phyloP scores from a whole-genome alignment of 2,797 vertebrate species.

The Eidolon dupreanum region DNA sequence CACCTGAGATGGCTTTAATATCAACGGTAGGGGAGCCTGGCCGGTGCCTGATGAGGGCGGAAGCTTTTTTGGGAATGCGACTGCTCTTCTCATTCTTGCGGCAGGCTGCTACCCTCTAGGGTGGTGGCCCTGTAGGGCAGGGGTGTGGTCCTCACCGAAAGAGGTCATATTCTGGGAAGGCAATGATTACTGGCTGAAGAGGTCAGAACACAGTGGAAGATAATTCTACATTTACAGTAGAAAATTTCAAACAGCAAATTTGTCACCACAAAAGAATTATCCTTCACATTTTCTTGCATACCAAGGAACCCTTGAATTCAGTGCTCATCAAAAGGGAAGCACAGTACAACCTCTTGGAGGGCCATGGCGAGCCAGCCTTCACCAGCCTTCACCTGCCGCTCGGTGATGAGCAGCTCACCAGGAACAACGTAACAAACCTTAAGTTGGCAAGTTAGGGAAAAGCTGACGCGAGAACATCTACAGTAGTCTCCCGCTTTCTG shows the following conservation, averaged over 20 bases:
- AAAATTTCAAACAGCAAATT: neutral
- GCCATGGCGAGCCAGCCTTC: accelerated
- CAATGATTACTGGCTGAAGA: neutral
- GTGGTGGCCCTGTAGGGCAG: neutral
- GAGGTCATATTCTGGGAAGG: neutral
- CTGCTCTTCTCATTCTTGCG: neutral
- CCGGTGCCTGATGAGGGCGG: neutral
- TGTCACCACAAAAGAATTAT: neutral
- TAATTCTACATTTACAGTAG: neutral
- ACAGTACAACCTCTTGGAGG: neutral
- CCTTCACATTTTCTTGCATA: neutral
- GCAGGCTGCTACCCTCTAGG: neutral
- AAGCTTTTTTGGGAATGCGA: neutral
- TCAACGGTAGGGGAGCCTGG: accelerated
- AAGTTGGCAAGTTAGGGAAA: neutral
- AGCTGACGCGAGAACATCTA: neutral
- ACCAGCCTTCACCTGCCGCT: accelerated
- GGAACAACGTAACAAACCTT: neutral
- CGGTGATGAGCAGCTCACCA: accelerated
- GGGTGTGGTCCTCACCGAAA: neutral
- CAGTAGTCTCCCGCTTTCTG: neutral
- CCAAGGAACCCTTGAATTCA: neutral
- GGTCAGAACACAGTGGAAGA: neutral
- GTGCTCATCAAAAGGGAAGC: neutral
- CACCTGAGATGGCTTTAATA: too few species aligned